A percentile compares a stretch with the other conserved stretches of the same genome.
Conservation (phyloP, 1,140 invertebrate genomes). For the Hestina assimilis region DNA sequence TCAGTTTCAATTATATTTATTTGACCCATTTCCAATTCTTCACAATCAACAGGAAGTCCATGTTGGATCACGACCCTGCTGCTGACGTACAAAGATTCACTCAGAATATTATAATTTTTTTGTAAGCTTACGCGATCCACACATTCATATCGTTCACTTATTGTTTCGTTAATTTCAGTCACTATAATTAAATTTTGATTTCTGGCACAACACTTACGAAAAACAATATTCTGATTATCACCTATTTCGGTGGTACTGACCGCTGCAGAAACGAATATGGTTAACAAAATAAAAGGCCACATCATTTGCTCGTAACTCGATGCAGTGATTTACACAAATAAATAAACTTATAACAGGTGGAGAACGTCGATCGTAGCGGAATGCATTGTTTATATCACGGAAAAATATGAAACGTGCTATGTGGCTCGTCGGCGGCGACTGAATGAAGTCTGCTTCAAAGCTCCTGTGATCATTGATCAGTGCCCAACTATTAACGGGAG, state of each 20-base stretch:
- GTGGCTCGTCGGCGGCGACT: conserved; percentile 43
- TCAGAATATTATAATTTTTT: conserved; percentile 37
- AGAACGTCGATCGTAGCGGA: conserved; percentile 46
- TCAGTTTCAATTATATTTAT: conserved; percentile 32
- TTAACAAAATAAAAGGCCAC: conserved; percentile 43
- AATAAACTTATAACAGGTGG: conserved; percentile 57
- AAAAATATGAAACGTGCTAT: conserved; percentile 43
- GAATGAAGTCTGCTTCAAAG: conserved; percentile 43
- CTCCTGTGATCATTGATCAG: conserved; percentile 28
- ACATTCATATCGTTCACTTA: conserved; percentile 45
- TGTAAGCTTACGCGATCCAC: conserved; percentile 33
- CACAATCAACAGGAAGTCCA: conserved; percentile 48
- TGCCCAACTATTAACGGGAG: conserved; percentile 31
- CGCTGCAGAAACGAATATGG: conserved; percentile 29
- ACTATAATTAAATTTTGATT: conserved; percentile 52
- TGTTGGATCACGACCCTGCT: conserved; percentile 39
- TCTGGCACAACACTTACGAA: conserved; percentile 58
- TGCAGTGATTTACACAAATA: conserved; percentile 21
- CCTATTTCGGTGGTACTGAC: conserved; percentile 22
- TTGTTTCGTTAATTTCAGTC: conserved; percentile 27
- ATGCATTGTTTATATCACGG: conserved; percentile 53
- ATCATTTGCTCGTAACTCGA: conserved; percentile 40
- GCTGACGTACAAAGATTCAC: conserved; percentile 44
- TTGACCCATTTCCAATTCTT: conserved; percentile 33
- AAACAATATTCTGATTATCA: conserved; percentile 33